Conservation (phyloP, 2,113 vertebrate genomes). For the Colius striatus region DNA sequence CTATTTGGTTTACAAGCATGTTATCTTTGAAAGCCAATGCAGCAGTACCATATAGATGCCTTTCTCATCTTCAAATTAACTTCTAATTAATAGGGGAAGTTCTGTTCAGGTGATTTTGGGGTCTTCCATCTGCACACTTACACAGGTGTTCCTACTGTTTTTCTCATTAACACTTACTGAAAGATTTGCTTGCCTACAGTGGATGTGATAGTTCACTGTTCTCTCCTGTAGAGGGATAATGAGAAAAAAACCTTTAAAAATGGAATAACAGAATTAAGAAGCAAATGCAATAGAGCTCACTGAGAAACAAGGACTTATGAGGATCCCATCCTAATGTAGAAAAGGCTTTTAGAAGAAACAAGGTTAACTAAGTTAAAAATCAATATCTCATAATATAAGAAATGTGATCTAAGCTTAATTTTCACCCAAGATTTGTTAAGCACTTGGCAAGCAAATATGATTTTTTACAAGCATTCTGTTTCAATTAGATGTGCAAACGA, state of each 20-base stretch:
- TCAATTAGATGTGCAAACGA: constrained; percentile 16
- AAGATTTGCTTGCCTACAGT: background rate
- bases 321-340: background rate
- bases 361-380: constrained; percentile 38
- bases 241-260: background rate
- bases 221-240: background rate
- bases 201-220: background rate
- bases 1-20: background rate
- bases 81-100: background rate
- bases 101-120: background rate
- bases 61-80: background rate
- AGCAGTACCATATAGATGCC: background rate
- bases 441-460: constrained; percentile 23
- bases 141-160: background rate
- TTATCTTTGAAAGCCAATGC: background rate
- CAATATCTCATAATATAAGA: constrained; percentile 4
- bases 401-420: constrained; percentile 4
- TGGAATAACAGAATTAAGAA: background rate
- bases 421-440: constrained; percentile 20
- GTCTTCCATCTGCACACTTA: background rate
- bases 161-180: background rate
- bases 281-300: background rate
- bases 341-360: background rate
- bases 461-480: constrained; percentile 44
- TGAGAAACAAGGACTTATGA: background rate